Conservation (phyloP, 2,797 vertebrate genomes). For the Muscicapa striata region DNA sequence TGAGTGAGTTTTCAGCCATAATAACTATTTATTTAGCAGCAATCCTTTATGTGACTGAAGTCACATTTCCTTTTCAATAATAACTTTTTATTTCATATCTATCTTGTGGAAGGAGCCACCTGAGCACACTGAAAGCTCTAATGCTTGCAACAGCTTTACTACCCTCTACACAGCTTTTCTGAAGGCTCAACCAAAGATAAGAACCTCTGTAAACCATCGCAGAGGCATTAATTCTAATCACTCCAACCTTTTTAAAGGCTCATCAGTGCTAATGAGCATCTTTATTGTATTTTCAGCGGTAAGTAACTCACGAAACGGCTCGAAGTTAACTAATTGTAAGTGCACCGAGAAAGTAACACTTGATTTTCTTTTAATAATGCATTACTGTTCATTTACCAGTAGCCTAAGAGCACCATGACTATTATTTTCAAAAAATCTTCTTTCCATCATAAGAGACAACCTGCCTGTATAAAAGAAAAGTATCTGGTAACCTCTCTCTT, state of each 20-base stretch:
- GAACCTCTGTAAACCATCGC: neutral
- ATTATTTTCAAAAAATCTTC: neutral
- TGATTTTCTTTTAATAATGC: neutral
- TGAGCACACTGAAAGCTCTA: neutral
- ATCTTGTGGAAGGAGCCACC: neutral
- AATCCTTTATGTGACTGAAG: neutral
- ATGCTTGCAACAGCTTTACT: neutral
- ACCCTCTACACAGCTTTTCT: neutral
- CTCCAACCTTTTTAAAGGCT: neutral
- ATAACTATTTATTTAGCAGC: neutral
- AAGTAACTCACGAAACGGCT: neutral
- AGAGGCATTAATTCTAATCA: neutral
- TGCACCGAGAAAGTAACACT: neutral
- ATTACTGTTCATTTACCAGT: neutral
- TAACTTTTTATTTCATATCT: neutral
- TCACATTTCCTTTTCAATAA: neutral
- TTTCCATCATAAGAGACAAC: neutral
- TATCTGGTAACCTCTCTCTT: neutral
- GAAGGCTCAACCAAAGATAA: neutral
- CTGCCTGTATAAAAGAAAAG: neutral
- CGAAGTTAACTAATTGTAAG: neutral
- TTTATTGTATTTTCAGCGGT: neutral
- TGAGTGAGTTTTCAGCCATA: neutral
- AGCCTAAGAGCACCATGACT: neutral
- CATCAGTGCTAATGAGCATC: neutral